Percentiles rank a stretch among this genome's conserved stretches.
phyloP scores from a whole-genome alignment of 1,140 invertebrate species.

The Apis laboriosa region DNA sequence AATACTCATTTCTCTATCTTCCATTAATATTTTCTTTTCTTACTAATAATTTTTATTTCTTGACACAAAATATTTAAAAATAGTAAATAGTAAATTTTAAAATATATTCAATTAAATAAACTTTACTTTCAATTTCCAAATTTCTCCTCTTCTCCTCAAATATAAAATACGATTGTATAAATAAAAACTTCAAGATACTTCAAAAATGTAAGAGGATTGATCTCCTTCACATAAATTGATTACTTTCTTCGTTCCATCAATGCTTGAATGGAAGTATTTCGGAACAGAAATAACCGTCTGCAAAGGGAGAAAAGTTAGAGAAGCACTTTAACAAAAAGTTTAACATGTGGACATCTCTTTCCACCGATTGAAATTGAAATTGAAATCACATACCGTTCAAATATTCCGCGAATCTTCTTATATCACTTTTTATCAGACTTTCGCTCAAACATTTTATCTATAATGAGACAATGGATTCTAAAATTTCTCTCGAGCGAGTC shows the following conservation, averaged over 20 bases:
- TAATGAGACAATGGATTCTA: not conserved
- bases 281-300: constrained; percentile 20
- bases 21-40: no score
- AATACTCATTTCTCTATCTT: no score
- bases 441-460: not conserved
- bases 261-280: not conserved
- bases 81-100: no score
- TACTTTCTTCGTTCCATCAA: not conserved
- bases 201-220: not conserved
- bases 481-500: not conserved
- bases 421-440: constrained; percentile 3
- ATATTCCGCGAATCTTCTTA: constrained; percentile 26
- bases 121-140: not conserved
- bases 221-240: not conserved
- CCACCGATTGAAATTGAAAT: constrained; percentile 3
- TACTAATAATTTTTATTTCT: no score
- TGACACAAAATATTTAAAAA: no score
- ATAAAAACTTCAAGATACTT: not conserved
- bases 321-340: constrained; percentile 25
- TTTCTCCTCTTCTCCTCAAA: not conserved
- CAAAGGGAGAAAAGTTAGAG: constrained; percentile 14
- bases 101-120: not conserved
- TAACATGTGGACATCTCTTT: constrained; percentile 23
- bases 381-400: constrained; percentile 25
- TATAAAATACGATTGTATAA: no score